Evolutionary conservation across 2,888 invertebrate species (phyloP).

Genomic region (Pasiphila rectangulata): DNA sequence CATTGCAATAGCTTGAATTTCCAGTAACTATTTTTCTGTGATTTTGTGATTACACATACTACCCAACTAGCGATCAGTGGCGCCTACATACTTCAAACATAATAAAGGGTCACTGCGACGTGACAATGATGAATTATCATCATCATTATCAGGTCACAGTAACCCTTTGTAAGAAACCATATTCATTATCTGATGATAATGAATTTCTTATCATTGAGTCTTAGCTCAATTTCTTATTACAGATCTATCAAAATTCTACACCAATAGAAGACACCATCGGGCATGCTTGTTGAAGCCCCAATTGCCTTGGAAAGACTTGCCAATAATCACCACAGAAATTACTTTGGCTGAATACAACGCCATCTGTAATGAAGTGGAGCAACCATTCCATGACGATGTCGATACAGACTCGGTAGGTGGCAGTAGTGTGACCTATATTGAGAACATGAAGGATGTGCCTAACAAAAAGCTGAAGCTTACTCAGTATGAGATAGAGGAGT

Average conservation of each 20-base stretch:
- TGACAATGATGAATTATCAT: no score
- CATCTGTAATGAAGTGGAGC: slow-evolving; percentile 35
- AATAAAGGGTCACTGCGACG: no score
- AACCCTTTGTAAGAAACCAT: no score
- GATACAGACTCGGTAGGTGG: slow-evolving; percentile 35
- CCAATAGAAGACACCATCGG: slow-evolving; percentile 44
- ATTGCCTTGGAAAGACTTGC: slow-evolving; percentile 35
- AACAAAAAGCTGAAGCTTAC: slow-evolving; percentile 38
- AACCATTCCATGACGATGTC: slow-evolving; percentile 12
- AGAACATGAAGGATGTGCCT: slow-evolving; percentile 13
- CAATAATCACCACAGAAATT: slow-evolving; percentile 34
- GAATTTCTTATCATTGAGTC: no score
- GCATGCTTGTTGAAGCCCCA: slow-evolving; percentile 47
- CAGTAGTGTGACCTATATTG: slow-evolving; percentile 43
- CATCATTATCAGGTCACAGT: no score
- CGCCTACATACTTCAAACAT: no score
- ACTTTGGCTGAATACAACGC: slow-evolving; percentile 40
- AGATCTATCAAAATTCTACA: slow-evolving; percentile 47
- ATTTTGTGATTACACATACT: no score
- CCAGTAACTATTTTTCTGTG: no score
- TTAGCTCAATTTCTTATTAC: slow-evolving; percentile 17
- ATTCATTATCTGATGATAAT: no score
- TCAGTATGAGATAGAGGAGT: slow-evolving; percentile 48
- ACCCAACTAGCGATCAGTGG: no score
- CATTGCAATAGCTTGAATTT: no score